phyloP scores from a whole-genome alignment of 2,888 invertebrate species.

The Orchesellides sinensis region DNA sequence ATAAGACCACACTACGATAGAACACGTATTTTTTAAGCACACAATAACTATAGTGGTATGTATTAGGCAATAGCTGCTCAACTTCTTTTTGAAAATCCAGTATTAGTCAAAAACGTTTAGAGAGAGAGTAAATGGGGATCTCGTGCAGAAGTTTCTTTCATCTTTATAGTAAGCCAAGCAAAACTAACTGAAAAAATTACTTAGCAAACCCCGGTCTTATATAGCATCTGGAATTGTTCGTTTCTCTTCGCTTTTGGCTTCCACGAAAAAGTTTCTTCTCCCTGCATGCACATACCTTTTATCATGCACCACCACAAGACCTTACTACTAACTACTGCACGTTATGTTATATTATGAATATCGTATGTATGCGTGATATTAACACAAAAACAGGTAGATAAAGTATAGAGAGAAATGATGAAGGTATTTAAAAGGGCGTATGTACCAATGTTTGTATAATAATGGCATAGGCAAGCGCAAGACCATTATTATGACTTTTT shows the following conservation, averaged over 20 bases:
- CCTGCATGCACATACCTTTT: neutral
- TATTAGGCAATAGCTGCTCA: conserved; percentile 9
- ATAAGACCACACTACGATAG: conserved; percentile 28
- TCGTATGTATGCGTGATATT: neutral
- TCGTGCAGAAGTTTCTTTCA: conserved; percentile 55
- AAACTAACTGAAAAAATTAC: neutral
- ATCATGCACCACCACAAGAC: neutral
- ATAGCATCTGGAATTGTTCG: conserved; percentile 28
- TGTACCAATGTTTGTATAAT: conserved; percentile 56
- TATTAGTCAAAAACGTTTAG: conserved; percentile 17
- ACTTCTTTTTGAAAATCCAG: conserved; percentile 30
- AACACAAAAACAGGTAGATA: conserved; percentile 41
- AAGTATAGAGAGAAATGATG: conserved; percentile 22
- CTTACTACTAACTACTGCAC: neutral
- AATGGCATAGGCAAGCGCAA: conserved; percentile 57
- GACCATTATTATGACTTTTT: conserved; percentile 62
- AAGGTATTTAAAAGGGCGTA: conserved; percentile 63
- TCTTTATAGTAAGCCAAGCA: conserved; percentile 22
- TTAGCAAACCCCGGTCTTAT: neutral
- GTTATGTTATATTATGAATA: neutral
- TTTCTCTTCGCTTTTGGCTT: conserved; percentile 36
- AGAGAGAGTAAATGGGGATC: conserved; percentile 39
- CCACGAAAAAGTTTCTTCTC: conserved; percentile 29
- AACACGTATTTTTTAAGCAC: conserved; percentile 1
- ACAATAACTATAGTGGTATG: neutral